Evolutionary conservation across 2,888 invertebrate species (phyloP).

Genomic region (Rhimphoctona megacephalus): DNA sequence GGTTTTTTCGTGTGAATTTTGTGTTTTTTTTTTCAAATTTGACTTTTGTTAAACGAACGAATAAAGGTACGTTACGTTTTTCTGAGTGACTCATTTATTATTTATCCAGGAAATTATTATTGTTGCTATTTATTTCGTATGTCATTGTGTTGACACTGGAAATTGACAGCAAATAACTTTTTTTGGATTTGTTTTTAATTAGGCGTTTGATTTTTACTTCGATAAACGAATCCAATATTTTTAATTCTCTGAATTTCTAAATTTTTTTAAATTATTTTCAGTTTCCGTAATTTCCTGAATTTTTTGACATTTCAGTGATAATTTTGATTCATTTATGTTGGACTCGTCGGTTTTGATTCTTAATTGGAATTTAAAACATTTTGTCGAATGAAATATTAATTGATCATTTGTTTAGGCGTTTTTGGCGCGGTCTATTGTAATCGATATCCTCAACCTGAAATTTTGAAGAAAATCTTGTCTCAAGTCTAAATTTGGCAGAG

Average conservation of each 20-base stretch:
- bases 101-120: background rate
- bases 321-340: background rate
- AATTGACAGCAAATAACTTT: background rate
- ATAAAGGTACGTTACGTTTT: background rate
- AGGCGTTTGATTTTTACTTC: background rate
- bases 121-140: background rate
- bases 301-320: background rate
- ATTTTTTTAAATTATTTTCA: background rate
- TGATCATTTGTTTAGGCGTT: background rate
- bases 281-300: background rate
- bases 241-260: too few relatives aligned
- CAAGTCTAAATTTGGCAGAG: conserved; percentile 68
- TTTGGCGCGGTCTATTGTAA: conserved; percentile 59
- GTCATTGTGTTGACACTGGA: background rate
- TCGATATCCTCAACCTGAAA: conserved; percentile 67
- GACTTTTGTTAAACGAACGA: background rate
- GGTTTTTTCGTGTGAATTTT: conserved; percentile 38
- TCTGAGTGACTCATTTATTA: background rate
- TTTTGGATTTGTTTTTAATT: background rate
- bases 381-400: background rate
- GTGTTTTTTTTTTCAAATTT: background rate
- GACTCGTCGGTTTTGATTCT: background rate
- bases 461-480: conserved; percentile 64
- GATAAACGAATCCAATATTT: background rate
- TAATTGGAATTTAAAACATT: background rate